Evolutionary conservation across 2,888 invertebrate species (phyloP).

Genomic region (Phaedon cochleariae): DNA sequence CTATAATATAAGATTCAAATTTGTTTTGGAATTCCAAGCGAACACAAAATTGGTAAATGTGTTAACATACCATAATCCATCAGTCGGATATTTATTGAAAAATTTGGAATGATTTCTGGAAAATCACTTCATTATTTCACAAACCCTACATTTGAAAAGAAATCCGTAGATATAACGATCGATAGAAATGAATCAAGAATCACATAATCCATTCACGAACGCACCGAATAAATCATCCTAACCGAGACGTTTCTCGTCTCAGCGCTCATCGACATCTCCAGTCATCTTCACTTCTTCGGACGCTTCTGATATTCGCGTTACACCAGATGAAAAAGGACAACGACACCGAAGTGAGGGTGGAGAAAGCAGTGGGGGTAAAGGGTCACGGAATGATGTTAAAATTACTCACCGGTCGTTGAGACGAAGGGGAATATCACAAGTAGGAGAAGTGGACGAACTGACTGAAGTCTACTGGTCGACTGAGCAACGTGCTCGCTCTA

Average conservation of each 20-base stretch:
- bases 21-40: too few species aligned
- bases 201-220: too few species aligned
- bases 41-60: too few species aligned
- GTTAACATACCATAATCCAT: too few species aligned
- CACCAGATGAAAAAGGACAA: slow-evolving; percentile 36
- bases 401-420: slow-evolving; percentile 43
- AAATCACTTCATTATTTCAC: too few species aligned
- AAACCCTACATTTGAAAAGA: too few species aligned
- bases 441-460: slow-evolving; percentile 56
- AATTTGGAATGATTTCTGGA: too few species aligned
- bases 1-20: too few species aligned
- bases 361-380: slow-evolving; percentile 44
- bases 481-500: slow-evolving; percentile 53
- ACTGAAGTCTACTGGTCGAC: slow-evolving; percentile 57
- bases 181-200: too few species aligned
- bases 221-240: too few species aligned
- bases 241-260: slow-evolving; percentile 22
- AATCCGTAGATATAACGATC: too few species aligned
- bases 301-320: slow-evolving; percentile 15
- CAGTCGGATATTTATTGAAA: too few species aligned
- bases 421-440: slow-evolving; percentile 45
- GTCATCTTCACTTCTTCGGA: slow-evolving; percentile 29
- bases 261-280: slow-evolving; percentile 47
- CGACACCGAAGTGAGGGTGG: slow-evolving; percentile 34
- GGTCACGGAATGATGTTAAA: slow-evolving; percentile 37